phyloP scores from a whole-genome alignment of 2,888 invertebrate species.

The Eurois occulta region DNA sequence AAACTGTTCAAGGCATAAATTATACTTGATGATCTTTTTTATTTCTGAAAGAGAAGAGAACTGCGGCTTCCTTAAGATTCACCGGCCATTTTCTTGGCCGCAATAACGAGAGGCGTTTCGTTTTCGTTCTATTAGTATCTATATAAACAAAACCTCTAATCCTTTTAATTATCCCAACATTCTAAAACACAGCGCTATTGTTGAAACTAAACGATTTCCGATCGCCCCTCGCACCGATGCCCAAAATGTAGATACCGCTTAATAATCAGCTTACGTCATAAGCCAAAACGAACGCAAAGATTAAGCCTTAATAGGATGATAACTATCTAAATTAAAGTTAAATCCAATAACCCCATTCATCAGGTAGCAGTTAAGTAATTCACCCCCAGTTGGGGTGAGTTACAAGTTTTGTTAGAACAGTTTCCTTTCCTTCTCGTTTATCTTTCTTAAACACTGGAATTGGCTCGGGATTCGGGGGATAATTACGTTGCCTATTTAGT shows the following conservation, averaged over 20 bases:
- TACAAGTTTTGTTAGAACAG: constrained; percentile 85
- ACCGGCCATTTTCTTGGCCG: not conserved
- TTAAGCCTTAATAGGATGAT: constrained; percentile 65
- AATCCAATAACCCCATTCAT: constrained; percentile 74
- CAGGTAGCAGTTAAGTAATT: constrained; percentile 77
- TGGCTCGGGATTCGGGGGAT: constrained; percentile 86
- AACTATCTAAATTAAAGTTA: constrained; percentile 73
- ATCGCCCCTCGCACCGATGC: constrained; percentile 33
- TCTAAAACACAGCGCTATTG: constrained; percentile 24
- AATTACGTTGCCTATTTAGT: constrained; percentile 87
- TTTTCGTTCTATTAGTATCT: not conserved
- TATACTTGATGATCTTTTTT: not conserved
- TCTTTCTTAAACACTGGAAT: constrained; percentile 90
- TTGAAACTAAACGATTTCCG: constrained; percentile 44
- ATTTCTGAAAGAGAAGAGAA: not conserved
- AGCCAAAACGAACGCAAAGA: constrained; percentile 61
- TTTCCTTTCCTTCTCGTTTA: constrained; percentile 87
- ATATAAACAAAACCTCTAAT: not conserved
- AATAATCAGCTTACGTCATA: constrained; percentile 54
- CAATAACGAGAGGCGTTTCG: not conserved
- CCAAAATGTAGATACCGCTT: constrained; percentile 43
- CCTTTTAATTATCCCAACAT: constrained; percentile 20
- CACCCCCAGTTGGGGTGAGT: constrained; percentile 74
- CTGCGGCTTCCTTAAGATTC: not conserved
- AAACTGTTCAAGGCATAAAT: not conserved